A percentile compares a stretch with the other conserved stretches of the same genome.
These are phyloP conservation scores for Sciurus niger DNA, from an alignment of 2,113 vertebrate species.

Conservation along the genomic window DNA sequence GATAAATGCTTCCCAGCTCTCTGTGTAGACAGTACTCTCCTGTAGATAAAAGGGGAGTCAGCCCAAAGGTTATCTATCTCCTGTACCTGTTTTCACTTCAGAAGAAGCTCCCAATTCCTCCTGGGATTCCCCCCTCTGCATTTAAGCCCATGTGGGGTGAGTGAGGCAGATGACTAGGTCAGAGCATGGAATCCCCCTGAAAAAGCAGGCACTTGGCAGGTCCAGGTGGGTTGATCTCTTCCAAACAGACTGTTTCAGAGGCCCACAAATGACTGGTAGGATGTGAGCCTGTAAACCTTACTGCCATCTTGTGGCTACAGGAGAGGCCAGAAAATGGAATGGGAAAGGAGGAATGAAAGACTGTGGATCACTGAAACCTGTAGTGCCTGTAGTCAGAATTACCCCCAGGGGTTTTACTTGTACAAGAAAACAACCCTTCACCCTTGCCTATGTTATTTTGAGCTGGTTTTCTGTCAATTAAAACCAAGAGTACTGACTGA, in stretches of 20 bases:
- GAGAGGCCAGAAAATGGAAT: not conserved
- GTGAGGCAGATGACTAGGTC: not conserved
- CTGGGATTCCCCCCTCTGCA: too few species aligned
- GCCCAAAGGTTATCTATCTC: not conserved
- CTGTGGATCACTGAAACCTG: too few species aligned
- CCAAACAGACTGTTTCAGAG: not conserved
- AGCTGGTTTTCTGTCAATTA: not conserved
- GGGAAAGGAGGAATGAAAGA: not conserved
- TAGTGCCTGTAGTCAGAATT: not conserved
- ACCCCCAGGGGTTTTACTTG: not conserved
- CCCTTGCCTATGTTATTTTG: not conserved
- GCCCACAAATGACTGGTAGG: not conserved
- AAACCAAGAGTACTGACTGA: not conserved
- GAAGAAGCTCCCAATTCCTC: not conserved
- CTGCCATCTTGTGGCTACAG: not conserved
- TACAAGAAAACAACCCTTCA: not conserved
- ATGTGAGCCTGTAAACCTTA: too few species aligned
- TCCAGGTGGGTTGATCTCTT: not conserved
- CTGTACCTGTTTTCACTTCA: too few species aligned
- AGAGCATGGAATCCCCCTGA: not conserved
- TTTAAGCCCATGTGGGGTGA: not conserved
- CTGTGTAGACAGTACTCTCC: rapidly evolving
- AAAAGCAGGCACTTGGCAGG: not conserved
- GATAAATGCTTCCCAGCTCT: not conserved
- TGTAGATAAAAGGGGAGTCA: not conserved